Percentiles rank a stretch among this genome's conserved stretches.
phyloP scores from a whole-genome alignment of 2,888 invertebrate genomes.

The Diploptera punctata region DNA sequence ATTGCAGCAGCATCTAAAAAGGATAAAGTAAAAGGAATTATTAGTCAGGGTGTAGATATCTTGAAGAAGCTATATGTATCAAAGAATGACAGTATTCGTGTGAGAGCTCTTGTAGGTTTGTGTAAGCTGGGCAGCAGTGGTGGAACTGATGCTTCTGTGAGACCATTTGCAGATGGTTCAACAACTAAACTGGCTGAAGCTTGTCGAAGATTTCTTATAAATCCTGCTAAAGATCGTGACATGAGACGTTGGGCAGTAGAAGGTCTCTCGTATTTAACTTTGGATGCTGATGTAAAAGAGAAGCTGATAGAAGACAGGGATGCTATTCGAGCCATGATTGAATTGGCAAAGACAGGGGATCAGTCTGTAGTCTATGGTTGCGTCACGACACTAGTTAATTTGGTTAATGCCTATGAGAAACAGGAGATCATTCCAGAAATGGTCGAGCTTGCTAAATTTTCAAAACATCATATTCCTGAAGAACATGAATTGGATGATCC shows the following conservation, averaged over 20 bases:
- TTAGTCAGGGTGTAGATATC: slow-evolving; percentile 88
- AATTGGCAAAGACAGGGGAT: slow-evolving; percentile 86
- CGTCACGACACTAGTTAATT: slow-evolving; percentile 92
- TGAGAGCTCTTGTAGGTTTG: slow-evolving; percentile 88
- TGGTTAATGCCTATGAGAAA: slow-evolving; percentile 98
- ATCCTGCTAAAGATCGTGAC: slow-evolving; percentile 86
- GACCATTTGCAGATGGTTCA: slow-evolving; percentile 95
- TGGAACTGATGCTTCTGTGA: slow-evolving; percentile 92
- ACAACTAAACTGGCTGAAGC: slow-evolving; percentile 92
- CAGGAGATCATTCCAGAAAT: slow-evolving; percentile 96
- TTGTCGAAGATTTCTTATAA: slow-evolving; percentile 88
- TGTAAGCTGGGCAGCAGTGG: slow-evolving; percentile 96
- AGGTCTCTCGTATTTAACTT: slow-evolving; percentile 90
- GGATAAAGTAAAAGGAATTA: slow-evolving; percentile 91
- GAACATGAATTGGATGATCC: slow-evolving; percentile 91
- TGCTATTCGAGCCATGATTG: slow-evolving; percentile 85
- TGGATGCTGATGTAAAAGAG: slow-evolving; percentile 99
- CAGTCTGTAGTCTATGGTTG: slow-evolving; percentile 90
- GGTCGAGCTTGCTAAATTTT: slow-evolving; percentile 97
- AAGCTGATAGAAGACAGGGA: slow-evolving; percentile 86
- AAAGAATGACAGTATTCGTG: slow-evolving; percentile 88
- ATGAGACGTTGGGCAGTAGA: slow-evolving; percentile 96
- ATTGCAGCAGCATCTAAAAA: slow-evolving; percentile 97
- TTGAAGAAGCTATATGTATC: slow-evolving; percentile 93
- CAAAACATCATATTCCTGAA: slow-evolving; percentile 98